Percentiles rank a stretch among this genome's conserved stretches.
These are phyloP conservation scores for Yponomeuta cagnagella DNA, from an alignment of 2,888 invertebrate genomes.

Conservation along the genomic window DNA sequence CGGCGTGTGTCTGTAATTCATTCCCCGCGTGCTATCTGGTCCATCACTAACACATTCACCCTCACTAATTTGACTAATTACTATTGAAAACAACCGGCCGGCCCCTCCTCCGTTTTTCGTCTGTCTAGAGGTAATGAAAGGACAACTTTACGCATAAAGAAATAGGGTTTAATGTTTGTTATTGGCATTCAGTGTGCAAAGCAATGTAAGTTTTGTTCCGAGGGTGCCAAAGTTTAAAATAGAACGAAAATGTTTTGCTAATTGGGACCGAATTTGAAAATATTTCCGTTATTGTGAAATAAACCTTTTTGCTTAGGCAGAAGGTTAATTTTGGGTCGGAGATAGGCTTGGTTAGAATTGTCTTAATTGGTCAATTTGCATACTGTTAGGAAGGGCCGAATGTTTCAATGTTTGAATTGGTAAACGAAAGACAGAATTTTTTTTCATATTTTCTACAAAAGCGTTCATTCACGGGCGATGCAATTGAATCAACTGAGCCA, in stretches of 20 bases:
- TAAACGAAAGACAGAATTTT: not conserved
- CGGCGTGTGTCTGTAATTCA: not conserved
- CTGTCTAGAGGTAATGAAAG: not conserved
- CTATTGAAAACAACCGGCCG: conserved; percentile 38
- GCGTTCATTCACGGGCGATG: not conserved
- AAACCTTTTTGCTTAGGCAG: not conserved
- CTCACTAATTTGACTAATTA: conserved; percentile 64
- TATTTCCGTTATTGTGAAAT: not conserved
- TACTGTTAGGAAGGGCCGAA: conserved; percentile 21
- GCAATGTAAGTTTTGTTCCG: conserved; percentile 2
- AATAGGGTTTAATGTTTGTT: not conserved
- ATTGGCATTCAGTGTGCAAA: not conserved
- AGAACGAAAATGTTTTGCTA: not conserved
- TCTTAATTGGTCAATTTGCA: conserved; percentile 50
- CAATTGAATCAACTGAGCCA: not conserved
- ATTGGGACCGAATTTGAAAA: not conserved
- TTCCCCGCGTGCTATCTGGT: not conserved
- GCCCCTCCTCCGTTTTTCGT: conserved; percentile 27
- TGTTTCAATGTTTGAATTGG: conserved; percentile 2
- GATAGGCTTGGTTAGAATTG: conserved; percentile 18
- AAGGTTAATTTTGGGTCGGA: not conserved
- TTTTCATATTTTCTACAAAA: not conserved
- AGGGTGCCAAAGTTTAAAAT: conserved; percentile 1
- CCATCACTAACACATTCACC: conserved; percentile 20
- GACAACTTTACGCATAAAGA: not conserved